phyloP scores from a whole-genome alignment of 2,797 vertebrate species.

The Peromyscus attwateri region DNA sequence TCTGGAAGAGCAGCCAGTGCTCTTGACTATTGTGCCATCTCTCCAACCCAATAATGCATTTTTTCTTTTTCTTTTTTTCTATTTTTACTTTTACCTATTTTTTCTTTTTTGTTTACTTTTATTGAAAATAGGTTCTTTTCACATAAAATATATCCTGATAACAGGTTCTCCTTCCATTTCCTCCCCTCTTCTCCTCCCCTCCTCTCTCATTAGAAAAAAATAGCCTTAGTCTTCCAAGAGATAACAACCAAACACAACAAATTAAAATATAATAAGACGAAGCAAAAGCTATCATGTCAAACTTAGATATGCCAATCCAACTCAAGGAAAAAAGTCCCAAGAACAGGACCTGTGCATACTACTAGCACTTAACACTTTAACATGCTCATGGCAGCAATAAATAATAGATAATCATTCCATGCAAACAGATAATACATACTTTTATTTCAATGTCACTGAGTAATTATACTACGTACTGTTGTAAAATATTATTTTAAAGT shows the following conservation, averaged over 20 bases:
- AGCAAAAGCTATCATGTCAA: background rate
- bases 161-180: background rate
- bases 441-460: conserved; percentile 3
- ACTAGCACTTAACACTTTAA: background rate
- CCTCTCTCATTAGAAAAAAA: background rate
- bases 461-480: background rate
- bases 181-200: too few species aligned
- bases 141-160: too few species aligned
- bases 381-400: background rate
- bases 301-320: background rate
- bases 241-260: background rate
- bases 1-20: too few species aligned
- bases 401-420: background rate
- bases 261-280: background rate
- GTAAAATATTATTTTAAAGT: too few species aligned
- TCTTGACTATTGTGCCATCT: background rate
- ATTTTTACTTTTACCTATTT: background rate
- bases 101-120: background rate
- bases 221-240: background rate
- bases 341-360: background rate
- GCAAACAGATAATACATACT: background rate
- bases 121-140: background rate
- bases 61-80: background rate
- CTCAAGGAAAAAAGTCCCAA: too few species aligned
- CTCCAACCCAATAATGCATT: background rate